Percentiles rank a stretch among this genome's conserved stretches.
Evolutionary conservation across 2,797 vertebrate genomes (phyloP).

Genomic region (Pangasius djambal): DNA sequence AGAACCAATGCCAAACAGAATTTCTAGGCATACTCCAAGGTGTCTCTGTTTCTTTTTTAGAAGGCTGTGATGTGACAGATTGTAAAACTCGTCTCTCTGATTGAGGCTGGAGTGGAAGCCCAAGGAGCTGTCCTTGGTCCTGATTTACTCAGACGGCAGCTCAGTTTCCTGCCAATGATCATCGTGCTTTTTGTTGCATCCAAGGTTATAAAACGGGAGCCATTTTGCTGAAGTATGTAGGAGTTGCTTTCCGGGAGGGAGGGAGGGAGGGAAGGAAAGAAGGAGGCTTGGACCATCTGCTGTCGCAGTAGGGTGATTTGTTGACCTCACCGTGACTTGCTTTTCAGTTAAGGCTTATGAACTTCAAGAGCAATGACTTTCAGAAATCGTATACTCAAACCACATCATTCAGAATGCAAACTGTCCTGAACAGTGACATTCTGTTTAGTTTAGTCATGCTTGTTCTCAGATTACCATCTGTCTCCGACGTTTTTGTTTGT

Average conservation of each 20-base stretch:
- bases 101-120: not conserved
- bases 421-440: not conserved
- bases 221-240: constrained; percentile 48
- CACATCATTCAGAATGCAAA: not conserved
- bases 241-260: constrained; percentile 16
- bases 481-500: not conserved
- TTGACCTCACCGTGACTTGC: constrained; percentile 7
- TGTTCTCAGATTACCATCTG: not conserved
- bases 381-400: not conserved
- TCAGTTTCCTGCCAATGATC: constrained; percentile 65
- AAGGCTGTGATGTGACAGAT: not conserved
- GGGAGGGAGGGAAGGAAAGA: not conserved
- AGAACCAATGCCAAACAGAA: not conserved
- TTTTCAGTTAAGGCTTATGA: constrained; percentile 28
- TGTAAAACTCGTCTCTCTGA: not conserved
- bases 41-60: not conserved
- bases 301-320: constrained; percentile 31
- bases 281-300: constrained; percentile 19
- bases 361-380: not conserved
- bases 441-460: not conserved
- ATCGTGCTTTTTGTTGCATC: constrained; percentile 53
- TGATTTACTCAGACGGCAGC: constrained; percentile 67
- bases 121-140: constrained; percentile 65
- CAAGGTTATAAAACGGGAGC: constrained; percentile 64
- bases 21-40: not conserved